phyloP scores from a whole-genome alignment of 2,797 vertebrate genomes.

The Florisuga fusca region DNA sequence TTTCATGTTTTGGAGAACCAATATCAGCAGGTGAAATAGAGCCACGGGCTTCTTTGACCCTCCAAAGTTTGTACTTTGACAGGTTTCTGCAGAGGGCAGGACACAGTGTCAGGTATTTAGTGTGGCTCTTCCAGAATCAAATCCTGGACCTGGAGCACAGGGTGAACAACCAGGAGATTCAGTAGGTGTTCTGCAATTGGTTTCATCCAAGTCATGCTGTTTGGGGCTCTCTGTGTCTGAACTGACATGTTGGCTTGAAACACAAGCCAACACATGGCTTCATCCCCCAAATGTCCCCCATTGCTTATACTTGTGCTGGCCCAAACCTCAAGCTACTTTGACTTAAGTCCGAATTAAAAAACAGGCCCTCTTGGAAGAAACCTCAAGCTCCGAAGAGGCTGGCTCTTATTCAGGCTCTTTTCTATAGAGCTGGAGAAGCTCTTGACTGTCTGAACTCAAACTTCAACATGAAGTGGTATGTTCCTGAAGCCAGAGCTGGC shows the following conservation, averaged over 20 bases:
- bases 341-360: neutral
- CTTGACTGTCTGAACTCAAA: neutral
- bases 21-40: constrained; percentile 20
- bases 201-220: neutral
- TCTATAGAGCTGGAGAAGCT: neutral
- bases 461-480: neutral
- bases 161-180: neutral
- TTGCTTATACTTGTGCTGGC: neutral
- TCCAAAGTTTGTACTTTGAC: neutral
- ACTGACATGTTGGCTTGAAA: neutral
- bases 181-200: neutral
- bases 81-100: neutral
- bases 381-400: neutral
- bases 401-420: neutral
- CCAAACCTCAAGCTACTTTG: neutral
- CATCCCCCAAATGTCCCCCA: neutral
- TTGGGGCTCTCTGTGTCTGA: neutral
- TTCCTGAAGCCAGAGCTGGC: neutral
- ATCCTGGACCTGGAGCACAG: neutral
- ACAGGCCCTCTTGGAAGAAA: neutral
- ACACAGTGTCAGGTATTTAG: neutral
- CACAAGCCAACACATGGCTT: neutral
- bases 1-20: neutral
- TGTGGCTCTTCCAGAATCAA: neutral
- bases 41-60: neutral